These are phyloP conservation scores for Cephalopholis sonnerati DNA, from an alignment of 2,113 vertebrate genomes.

Conservation along the genomic window DNA sequence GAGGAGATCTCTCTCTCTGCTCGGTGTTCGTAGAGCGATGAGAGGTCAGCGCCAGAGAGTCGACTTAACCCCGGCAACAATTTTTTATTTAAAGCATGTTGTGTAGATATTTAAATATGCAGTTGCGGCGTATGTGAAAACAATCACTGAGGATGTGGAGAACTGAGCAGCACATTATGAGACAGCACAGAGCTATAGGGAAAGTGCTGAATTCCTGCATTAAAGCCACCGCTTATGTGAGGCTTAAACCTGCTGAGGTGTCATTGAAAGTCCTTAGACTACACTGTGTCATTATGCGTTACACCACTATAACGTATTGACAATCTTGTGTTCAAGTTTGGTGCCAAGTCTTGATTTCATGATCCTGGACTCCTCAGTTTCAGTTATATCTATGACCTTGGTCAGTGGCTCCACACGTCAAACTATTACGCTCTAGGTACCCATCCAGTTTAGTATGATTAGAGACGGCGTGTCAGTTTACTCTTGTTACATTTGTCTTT, in stretches of 20 bases:
- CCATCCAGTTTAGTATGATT: too few relatives aligned
- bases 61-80: not conserved
- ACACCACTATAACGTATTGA: not conserved
- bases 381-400: not conserved
- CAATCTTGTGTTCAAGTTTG: not conserved
- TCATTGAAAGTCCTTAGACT: not conserved
- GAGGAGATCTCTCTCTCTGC: conserved; percentile 15
- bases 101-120: conserved; percentile 8
- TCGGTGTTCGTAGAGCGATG: not conserved
- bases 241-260: not conserved
- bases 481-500: too few relatives aligned
- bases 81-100: not conserved
- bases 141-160: not conserved
- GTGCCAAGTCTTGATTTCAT: not conserved
- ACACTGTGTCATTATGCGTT: not conserved
- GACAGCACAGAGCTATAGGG: not conserved
- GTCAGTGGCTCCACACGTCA: too few relatives aligned
- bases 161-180: not conserved
- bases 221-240: not conserved
- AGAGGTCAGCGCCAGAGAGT: conserved; percentile 16
- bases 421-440: too few relatives aligned
- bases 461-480: too few relatives aligned
- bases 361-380: not conserved
- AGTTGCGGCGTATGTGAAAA: not conserved
- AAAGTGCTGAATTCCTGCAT: not conserved